Base-by-base conservation (phyloP, 2,797 vertebrate species). In the Rousettus madagascariensis region DNA sequence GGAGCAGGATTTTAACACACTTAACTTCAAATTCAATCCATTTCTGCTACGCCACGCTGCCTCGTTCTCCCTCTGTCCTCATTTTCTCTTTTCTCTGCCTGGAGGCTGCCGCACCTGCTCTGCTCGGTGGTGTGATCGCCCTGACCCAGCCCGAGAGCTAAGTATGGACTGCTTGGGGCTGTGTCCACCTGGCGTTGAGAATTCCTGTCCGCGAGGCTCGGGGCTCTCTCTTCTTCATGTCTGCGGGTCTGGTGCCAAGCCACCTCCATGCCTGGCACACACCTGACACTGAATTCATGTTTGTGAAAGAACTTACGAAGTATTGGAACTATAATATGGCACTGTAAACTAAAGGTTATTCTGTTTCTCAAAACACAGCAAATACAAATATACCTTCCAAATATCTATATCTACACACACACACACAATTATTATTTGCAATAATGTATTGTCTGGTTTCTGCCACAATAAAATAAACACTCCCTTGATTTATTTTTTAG, bases 21-120 rank as follows among this genome's bases (percentile, higher is more conserved):
- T 43, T 43, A n/a, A 77, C 63, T 82, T 77, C n/a, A 17, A 13
- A 24, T 19, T 63, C 66, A 49, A 5, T 8, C 19, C 3, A 1
- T 12, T 26, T 6, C 0, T 1, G 15, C 19, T 51, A 6, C 1
- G 30, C 33, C 7, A 15, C 2, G 12, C 24, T 2, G 43, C 80
- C 24, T 15, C 13, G 46, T 79, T 8, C 49, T 53, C 33, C 22
- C 10, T 26, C 46, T 6, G 26, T 15, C 46, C 12, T 43, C 11
- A 43, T 12, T 43, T 43, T 43, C 43, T 43, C 43, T 43, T 43
- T 43, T 43, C 75, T 92, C 78, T 79, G 69, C 77, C 38, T n/a
- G 13, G 65, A 38, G 55, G 24, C 72, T 65, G 43, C 22, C 22
- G 1, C 16, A n/a, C 59, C 66, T 13, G 5, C 41, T 65, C 49